Evolutionary conservation across 2,888 invertebrate species (phyloP).

Genomic region (Sycophila texana): DNA sequence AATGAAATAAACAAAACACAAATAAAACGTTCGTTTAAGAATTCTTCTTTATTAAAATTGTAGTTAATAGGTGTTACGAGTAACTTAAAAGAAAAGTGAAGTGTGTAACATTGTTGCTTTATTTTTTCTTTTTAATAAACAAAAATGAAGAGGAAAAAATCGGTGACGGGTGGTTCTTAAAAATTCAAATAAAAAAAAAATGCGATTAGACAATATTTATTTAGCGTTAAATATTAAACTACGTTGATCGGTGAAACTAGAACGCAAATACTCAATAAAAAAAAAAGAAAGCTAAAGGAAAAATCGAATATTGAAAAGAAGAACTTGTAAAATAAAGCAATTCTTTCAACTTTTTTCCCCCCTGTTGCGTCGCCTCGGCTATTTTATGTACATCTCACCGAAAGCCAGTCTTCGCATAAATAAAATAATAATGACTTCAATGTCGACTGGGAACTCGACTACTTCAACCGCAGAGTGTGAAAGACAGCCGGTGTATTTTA

Average conservation of each 20-base stretch:
- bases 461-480: constrained; percentile 69
- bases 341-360: constrained; percentile 45
- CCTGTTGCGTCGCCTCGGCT: constrained; percentile 36
- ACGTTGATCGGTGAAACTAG: constrained; percentile 19
- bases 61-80: constrained; percentile 48
- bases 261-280: constrained; percentile 51
- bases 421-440: constrained; percentile 55
- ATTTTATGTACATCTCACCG: constrained; percentile 53
- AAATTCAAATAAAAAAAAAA: constrained; percentile 47
- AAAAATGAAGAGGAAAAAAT: constrained; percentile 24
- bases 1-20: constrained; percentile 55
- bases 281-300: constrained; percentile 27
- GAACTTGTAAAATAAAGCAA: constrained; percentile 41
- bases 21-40: constrained; percentile 44
- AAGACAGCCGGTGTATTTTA: constrained; percentile 70
- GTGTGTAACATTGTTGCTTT: constrained; percentile 4
- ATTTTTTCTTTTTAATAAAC: constrained; percentile 7
- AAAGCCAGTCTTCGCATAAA: constrained; percentile 54
- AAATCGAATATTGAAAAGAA: constrained; percentile 6
- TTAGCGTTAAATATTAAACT: constrained; percentile 40
- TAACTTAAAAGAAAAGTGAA: constrained; percentile 50
- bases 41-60: constrained; percentile 52
- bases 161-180: constrained; percentile 13
- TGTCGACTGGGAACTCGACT: constrained; percentile 66
- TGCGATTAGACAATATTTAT: constrained; percentile 30